Base-by-base conservation (phyloP, 2,888 invertebrate genomes). In the Polymixis flavicincta region DNA sequence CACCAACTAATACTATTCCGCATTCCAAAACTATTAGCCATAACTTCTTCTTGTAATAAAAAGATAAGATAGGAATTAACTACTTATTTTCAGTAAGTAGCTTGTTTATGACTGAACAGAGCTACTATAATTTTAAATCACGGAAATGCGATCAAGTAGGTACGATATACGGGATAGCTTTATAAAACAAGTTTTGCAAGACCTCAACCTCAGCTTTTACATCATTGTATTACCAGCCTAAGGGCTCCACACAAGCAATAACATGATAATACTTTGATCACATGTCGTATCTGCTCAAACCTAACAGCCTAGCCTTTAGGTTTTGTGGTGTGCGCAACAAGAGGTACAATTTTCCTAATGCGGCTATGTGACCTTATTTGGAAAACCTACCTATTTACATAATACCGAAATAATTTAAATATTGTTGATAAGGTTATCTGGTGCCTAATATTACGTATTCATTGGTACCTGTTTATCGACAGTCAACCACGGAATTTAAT, bases 401-500 rank as follows among this genome's bases (percentile, higher is more conserved):
- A 77, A 50, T 72, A 74, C 59, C 64, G 71, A 28, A 60, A 71
- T 76, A 85, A 84, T 84, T 85, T 76, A 48, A 83, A 82, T 77
- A 72, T 54, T 64, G 25, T 54, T 67, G 80, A 83, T 86, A 83
- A 74, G 52, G 63, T 76, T 78, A 82, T 87, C 78, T 65, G 63
- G 11, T 66, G 55, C 48, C 69, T 57, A 61, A 57, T 70, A 72
- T 76, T 57, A 73, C 63, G 75, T 71, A 22, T 37, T 22, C 59
- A 19, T 66, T 48, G 73, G 67, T 71, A 45, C 79, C 63, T 66
- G 74, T 71, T 76, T 85, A 78, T 85, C 85, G 55, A 52, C 64
- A 65, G 72, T 59, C 67, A 61, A 60, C 54, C 69, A 52, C 59
- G 63, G 68, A 70, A 75, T 71, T 42, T 48, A 74, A 74, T 66